Evolutionary conservation across 2,113 vertebrate genomes (phyloP), one percentile per base, ranked within the genome.

Genomic region (Myxocyprinus asiaticus): DNA sequence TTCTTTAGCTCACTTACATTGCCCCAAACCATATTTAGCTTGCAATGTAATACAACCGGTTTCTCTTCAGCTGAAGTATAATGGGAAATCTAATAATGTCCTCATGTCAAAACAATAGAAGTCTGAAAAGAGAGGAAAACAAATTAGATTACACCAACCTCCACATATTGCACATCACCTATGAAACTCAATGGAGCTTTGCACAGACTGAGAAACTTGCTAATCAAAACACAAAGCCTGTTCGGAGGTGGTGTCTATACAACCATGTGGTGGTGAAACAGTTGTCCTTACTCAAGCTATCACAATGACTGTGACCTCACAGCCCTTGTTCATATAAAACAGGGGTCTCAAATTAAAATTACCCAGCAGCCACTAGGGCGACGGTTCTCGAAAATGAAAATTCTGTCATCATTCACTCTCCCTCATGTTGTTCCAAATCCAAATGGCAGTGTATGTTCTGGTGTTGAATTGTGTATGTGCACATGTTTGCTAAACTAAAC

Each of bases 11-110:
- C 43, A 22, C 15, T 69, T 72, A 62, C 65, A 53, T 63, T 45
- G 51, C 10, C 48, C 70, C 67, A 43, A 75, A 78, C 50, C 42
- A 6, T 66, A 62, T 81, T 82, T 82, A 81, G 77, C 42, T 8
- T 4, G 14, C 59, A 44, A 48, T 81, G 65, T 75, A 78, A 84
- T 75, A 14, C 69, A 78, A 47, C 74, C 61, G 47, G 61, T 62
- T 81, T 71, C 78, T 11, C 50, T n/a, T 72, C 70, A 75, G 15
- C 67, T 63, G 76, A 62, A 79, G 58, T 70, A 67, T 56, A 80
- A 83, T 67, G 61, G 47, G 59, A 67, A 78, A 77, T 72, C 42
- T 77, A 80, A 84, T 81, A 67, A 84, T 78, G 64, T 66, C 11
- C 68, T 65, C 17, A 51, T 65, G 56, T 74, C 42, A 78, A 75